A percentile compares a stretch with the other conserved stretches of the same genome.
These are phyloP conservation scores for Drosophila lacicola DNA, from an alignment of 2,888 invertebrate species.

Conservation along the genomic window DNA sequence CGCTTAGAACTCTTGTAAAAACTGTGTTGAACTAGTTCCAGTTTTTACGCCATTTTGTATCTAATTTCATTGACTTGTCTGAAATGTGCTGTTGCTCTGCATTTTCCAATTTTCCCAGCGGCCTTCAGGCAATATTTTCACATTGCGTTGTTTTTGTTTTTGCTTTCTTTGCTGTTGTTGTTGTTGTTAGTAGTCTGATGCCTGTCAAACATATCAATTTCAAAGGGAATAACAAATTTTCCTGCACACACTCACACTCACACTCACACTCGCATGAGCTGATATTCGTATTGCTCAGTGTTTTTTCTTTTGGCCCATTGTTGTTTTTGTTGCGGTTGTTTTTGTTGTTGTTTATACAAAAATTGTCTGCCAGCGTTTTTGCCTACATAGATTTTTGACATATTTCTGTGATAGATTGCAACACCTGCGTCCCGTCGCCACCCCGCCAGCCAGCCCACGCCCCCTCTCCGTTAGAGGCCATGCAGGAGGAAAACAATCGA, in stretches of 20 bases:
- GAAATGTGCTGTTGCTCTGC: constrained; percentile 7
- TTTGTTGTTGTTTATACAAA: constrained; percentile 60
- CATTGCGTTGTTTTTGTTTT: constrained; percentile 20
- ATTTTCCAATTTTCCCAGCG: constrained; percentile 49
- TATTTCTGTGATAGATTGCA: constrained; percentile 75
- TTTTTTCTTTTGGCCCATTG: constrained; percentile 9
- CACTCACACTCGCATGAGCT: constrained; percentile 7
- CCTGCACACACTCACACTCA: constrained; percentile 8
- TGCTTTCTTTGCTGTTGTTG: constrained; percentile 18
- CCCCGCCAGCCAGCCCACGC: not conserved
- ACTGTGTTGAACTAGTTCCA: too few relatives aligned
- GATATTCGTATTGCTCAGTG: constrained; percentile 23
- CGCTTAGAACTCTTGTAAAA: too few relatives aligned
- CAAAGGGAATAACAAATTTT: constrained; percentile 29
- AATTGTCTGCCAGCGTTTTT: constrained; percentile 74
- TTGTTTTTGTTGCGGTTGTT: constrained; percentile 21
- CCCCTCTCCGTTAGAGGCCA: not conserved
- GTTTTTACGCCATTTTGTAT: constrained; percentile 1
- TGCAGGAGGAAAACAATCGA: constrained; percentile 12
- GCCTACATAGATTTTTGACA: constrained; percentile 70
- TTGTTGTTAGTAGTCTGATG: constrained; percentile 53
- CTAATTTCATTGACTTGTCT: constrained; percentile 20
- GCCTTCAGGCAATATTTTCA: constrained; percentile 35
- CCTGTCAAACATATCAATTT: constrained; percentile 81
- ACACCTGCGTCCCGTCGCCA: constrained; percentile 11